phyloP scores from a whole-genome alignment of 30 jellyfish, hydroid and myxozoan species.

The Chrysaora quinquecirrha region DNA sequence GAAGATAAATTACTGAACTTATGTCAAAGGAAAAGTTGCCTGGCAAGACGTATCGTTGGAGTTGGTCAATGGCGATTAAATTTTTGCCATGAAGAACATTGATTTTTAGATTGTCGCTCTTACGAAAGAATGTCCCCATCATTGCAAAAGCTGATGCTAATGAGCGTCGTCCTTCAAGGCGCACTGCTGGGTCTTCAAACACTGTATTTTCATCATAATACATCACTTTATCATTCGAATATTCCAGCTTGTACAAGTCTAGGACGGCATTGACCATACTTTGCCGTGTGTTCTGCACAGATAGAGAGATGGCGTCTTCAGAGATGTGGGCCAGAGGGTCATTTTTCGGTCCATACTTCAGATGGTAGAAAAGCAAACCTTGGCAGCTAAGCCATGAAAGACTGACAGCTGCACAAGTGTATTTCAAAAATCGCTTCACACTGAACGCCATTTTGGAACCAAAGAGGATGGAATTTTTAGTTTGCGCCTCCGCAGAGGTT shows the following conservation, averaged over 20 bases:
- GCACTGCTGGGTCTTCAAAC: conserved; percentile 53
- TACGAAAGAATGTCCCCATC: conserved; percentile 17
- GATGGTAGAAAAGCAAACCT: conserved; percentile 45
- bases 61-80: conserved; percentile 28
- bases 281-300: conserved; percentile 14
- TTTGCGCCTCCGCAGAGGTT: too few species aligned
- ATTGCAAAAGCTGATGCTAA: conserved; percentile 36
- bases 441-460: conserved; percentile 46
- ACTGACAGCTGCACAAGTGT: conserved; percentile 54
- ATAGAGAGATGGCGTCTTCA: conserved; percentile 45
- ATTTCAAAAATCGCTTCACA: conserved; percentile 2
- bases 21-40: conserved; percentile 36
- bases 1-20: conserved; percentile 30
- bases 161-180: conserved; percentile 29
- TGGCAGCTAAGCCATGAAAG: conserved; percentile 69
- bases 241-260: conserved; percentile 39
- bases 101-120: conserved; percentile 30
- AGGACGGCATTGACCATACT: conserved; percentile 43
- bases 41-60: conserved; percentile 39
- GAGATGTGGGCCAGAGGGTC: conserved; percentile 21
- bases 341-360: conserved; percentile 20
- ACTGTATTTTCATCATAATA: conserved; percentile 37
- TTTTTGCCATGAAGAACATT: conserved; percentile 49
- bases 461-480: too few species aligned
- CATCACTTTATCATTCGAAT: conserved; percentile 4